Evolutionary conservation across 2,797 vertebrate genomes (phyloP), one percentile per base, ranked within the genome.

Genomic region (Phoxinus dragarum): DNA sequence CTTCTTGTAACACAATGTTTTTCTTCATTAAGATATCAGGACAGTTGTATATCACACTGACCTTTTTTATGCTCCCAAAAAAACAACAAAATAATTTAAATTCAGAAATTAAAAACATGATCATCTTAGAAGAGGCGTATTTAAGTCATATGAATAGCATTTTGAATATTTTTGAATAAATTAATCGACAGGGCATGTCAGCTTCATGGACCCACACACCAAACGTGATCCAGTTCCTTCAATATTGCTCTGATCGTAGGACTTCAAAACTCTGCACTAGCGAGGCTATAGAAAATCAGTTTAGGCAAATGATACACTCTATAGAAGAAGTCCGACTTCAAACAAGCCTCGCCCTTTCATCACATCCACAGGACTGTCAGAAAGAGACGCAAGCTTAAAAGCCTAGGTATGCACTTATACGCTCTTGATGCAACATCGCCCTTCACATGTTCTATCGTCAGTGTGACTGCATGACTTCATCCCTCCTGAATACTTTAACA

Each of bases 311-410:
- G 79, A 87, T 66, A 89, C 71, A 81, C 81, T 19, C 52, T 17
- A 21, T 72, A 49, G 85, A 69, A 12, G 27, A 81, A 59, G 71
- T 42, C 59, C 59, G 14, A 86, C 87, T 89, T 90, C 88, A 90
- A 90, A 90, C 87, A 27, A 72, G 44, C 59, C 77, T 42, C 4
- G 4, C 10, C 82, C 82, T 87, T 91, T 90, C 69, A 90, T 88
- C 88, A 42, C 52, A 49, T 67, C 78, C 73, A 34, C 77, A 86
- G 64, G 73, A 64, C 52, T 79, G 67, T 61, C 75, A 84, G 56
- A 44, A 85, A 75, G 42, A 64, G 69, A 82, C 0, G 40, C 36
- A 67, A 31, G 34, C 59, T 74, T 74, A 64, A 56, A 61, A 82
- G 56, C 69, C 31, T 69, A 49, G 44, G 27, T 69, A 38, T 54